phyloP scores from a whole-genome alignment of 2,113 vertebrate genomes.

The Oryzias woworae region DNA sequence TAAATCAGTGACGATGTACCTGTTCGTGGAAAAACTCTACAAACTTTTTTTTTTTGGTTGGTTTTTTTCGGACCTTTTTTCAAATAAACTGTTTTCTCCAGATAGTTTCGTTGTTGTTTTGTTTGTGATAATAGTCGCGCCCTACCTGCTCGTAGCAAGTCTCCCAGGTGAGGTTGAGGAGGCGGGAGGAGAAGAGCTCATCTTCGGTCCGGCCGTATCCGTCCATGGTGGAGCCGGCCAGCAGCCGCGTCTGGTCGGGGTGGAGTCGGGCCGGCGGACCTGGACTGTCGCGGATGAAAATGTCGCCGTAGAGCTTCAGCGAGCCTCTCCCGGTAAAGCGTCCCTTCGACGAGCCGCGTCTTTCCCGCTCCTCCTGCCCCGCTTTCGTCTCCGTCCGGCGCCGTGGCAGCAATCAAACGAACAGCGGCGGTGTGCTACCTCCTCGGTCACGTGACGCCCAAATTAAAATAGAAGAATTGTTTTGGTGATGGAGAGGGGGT shows the following conservation, averaged over 20 bases:
- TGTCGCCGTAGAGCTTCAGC: not conserved
- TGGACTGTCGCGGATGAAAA: not conserved
- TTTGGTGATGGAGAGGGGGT: too few species aligned
- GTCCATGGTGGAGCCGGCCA: slow-evolving; percentile 79
- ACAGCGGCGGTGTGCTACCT: slow-evolving; percentile 52
- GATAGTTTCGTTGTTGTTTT: not conserved
- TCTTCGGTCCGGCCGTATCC: slow-evolving; percentile 88
- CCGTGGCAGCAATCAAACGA: slow-evolving; percentile 48
- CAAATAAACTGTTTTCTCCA: not conserved
- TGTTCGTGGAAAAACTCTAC: slow-evolving; percentile 18
- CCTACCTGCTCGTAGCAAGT: slow-evolving; percentile 91
- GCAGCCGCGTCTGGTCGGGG: slow-evolving; percentile 19
- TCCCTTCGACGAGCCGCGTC: slow-evolving; percentile 9
- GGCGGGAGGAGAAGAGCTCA: slow-evolving; percentile 86
- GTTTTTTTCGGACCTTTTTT: not conserved
- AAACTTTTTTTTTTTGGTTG: not conserved
- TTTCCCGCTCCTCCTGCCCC: slow-evolving; percentile 27
- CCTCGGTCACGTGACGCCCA: slow-evolving; percentile 69
- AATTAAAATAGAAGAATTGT: slow-evolving; percentile 2
- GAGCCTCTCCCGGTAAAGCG: slow-evolving; percentile 40
- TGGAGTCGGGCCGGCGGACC: slow-evolving; percentile 53
- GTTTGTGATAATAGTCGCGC: not conserved
- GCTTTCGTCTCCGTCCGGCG: slow-evolving; percentile 55
- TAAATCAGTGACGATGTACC: slow-evolving; percentile 37
- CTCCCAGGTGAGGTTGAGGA: slow-evolving; percentile 93